A percentile compares a stretch with the other conserved stretches of the same genome.
phyloP scores from a whole-genome alignment of 2,797 vertebrate genomes.

The Hyperoplus lanceolatus region DNA sequence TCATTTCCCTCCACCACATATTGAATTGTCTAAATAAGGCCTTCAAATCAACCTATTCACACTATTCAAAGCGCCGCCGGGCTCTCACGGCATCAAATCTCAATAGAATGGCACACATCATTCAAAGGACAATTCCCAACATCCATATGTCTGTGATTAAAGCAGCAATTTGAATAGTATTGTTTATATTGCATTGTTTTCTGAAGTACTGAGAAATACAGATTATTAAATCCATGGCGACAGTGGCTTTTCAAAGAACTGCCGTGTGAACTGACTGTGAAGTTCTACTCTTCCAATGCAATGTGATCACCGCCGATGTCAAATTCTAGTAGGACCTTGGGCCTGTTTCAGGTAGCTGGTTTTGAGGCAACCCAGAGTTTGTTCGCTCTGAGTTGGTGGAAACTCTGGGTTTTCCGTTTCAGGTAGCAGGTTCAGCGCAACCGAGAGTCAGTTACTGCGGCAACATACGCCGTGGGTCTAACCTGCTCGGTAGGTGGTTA shows the following conservation, averaged over 20 bases:
- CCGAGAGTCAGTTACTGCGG: too few relatives aligned
- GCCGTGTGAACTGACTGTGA: neutral
- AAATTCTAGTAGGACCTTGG: neutral
- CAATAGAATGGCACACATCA: conserved; percentile 21
- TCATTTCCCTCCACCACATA: conserved; percentile 57
- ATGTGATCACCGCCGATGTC: neutral
- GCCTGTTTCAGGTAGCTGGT: too few relatives aligned
- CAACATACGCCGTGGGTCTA: too few relatives aligned
- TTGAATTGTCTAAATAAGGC: conserved; percentile 62
- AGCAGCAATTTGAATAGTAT: conserved; percentile 2
- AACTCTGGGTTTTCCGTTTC: too few relatives aligned
- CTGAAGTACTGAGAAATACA: neutral
- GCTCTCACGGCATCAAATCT: conserved; percentile 27
- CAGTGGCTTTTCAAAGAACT: neutral
- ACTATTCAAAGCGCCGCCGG: conserved; percentile 18
- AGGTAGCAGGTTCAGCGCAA: too few relatives aligned
- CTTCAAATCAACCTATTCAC: conserved; percentile 49
- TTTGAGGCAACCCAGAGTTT: too few relatives aligned
- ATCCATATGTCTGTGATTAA: conserved; percentile 41
- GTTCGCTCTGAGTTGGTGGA: too few relatives aligned
- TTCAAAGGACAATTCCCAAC: conserved; percentile 13
- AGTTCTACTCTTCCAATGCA: too few relatives aligned
- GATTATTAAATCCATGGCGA: neutral
- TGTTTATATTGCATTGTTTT: neutral
- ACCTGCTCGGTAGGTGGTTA: too few relatives aligned